Conservation (phyloP, 2,888 invertebrate genomes). For the Schizaphis graminum region DNA sequence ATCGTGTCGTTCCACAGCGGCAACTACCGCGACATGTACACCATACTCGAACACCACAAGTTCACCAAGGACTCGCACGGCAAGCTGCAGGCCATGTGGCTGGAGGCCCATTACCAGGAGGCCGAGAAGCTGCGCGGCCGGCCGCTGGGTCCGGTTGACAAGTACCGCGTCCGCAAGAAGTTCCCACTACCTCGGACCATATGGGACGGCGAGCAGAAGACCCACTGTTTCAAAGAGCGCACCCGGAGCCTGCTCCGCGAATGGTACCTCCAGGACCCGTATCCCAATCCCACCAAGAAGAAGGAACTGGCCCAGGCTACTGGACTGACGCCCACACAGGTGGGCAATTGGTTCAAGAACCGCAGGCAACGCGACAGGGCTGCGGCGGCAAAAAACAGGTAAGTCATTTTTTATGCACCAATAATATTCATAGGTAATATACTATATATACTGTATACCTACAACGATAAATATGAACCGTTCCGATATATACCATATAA, state of each 20-base stretch:
- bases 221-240: slow-evolving; percentile 95
- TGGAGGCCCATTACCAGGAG: slow-evolving; percentile 94
- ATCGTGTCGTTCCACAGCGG: slow-evolving; percentile 92
- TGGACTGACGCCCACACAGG: slow-evolving; percentile 92
- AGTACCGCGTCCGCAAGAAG: slow-evolving; percentile 93
- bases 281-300: slow-evolving; percentile 94
- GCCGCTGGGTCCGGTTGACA: slow-evolving; percentile 93
- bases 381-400: slow-evolving; percentile 97
- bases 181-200: slow-evolving; percentile 92
- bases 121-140: slow-evolving; percentile 90
- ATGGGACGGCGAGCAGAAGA: slow-evolving; percentile 97
- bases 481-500: too few species aligned
- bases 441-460: not conserved
- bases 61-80: slow-evolving; percentile 91
- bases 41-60: slow-evolving; percentile 89
- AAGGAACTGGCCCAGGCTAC: slow-evolving; percentile 91
- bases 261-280: slow-evolving; percentile 99
- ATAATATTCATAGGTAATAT: not conserved
- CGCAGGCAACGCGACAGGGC: slow-evolving; percentile 88
- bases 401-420: slow-evolving; percentile 70
- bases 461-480: too few species aligned
- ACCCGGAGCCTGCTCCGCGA: slow-evolving; percentile 94
- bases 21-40: slow-evolving; percentile 89
- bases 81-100: slow-evolving; percentile 92
- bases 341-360: slow-evolving; percentile 95